Evolutionary conservation across 1,140 invertebrate species (phyloP), one percentile per base, ranked within the genome.

Genomic region (Acromyrmex heyeri): DNA sequence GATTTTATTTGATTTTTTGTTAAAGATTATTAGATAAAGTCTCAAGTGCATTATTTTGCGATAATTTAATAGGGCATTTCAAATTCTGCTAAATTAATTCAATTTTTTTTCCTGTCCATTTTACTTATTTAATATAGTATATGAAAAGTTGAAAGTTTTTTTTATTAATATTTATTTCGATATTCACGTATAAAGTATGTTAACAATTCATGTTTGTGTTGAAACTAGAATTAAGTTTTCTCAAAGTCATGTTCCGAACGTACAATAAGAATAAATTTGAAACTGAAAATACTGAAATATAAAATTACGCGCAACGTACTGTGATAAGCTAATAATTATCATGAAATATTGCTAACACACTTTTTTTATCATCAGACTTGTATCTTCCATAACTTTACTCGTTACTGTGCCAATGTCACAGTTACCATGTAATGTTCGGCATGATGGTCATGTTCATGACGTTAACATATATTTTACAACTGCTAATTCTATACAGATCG

Each of bases 281-380:
- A 73, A 73, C 14, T n/a, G 16, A 48, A 59, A 72, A 73, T 59
- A 73, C 1, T 8, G 24, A 73, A 73, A 59, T 82, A 82, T 82
- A 82, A 82, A 82, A 73, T 48, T 21, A 18, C 34, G 57, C 65
- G 78, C 44, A 82, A 73, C 14, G 4, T 79, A 55, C 64, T 73
- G 67, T 82, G 53, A 82, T 82, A 72, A 79, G 53, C 34, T 72
- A 82, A 82, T 59, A n/a, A 82, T 73, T 82, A 24, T 82, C 79
- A 57, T 57, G 64, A 18, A n/a, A 61, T 82, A 73, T 82, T 73
- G n/a, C 21, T 12, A 53, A 59, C 24, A 30, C 8, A 34, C 4
- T 55, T 50, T 50, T 77, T 70, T 67, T 24, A 16, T 69, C 16
- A 57, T 30, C 3, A n/a, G 30, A 38, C 18, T 72, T 38, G 12